Base-by-base conservation (phyloP, 2,888 invertebrate species). In the Lysandra coridon region DNA sequence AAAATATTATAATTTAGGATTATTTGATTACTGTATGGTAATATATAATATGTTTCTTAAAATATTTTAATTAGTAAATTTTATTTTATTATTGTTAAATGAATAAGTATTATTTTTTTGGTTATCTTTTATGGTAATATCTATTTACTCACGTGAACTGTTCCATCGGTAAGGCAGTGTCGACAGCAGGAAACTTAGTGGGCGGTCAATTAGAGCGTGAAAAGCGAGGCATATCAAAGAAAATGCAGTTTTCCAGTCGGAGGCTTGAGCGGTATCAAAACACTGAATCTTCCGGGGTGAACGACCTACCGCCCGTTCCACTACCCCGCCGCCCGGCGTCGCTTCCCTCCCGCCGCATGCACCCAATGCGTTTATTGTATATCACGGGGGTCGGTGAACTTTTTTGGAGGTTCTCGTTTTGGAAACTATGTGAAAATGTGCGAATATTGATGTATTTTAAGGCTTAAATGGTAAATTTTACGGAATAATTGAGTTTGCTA, bases 241-340 rank as follows among this genome's bases (percentile, higher is more conserved):
- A 94, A 94, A 94, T 93, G 91, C 91, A 93, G 91, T 93, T 94
- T 94, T 93, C 91, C 91, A 92, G 85, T 83, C 86, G 88, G 89
- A 92, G 93, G 93, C 92, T 92, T 88, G 88, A 86, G 90, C 90
- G 90, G 91, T 93, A 94, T 94, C 94, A 94, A 94, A 94, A 95
- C 94, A 95, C 90, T 93, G 93, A 90, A 93, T 95, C 92, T 94
- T 93, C 92, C 94, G 94, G 93, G 95, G 94, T 95, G 91, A 93
- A 93, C 87, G 94, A 85, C 93, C 94, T 86, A 85, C 83, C 83
- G 86, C 88, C 88, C 89, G 87, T 87, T 86, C 87, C 89, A 87
- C 87, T 87, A 87, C 87, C 87, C 83, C 84, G 84, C 87, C 90
- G 83, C 89, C 86, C 88, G 88, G 86, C 90, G 87, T 83, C 87